A percentile compares a stretch with the other conserved stretches of the same genome.
These are phyloP conservation scores for Aleadryas rufinucha DNA, from an alignment of 2,113 vertebrate genomes.

Conservation along the genomic window DNA sequence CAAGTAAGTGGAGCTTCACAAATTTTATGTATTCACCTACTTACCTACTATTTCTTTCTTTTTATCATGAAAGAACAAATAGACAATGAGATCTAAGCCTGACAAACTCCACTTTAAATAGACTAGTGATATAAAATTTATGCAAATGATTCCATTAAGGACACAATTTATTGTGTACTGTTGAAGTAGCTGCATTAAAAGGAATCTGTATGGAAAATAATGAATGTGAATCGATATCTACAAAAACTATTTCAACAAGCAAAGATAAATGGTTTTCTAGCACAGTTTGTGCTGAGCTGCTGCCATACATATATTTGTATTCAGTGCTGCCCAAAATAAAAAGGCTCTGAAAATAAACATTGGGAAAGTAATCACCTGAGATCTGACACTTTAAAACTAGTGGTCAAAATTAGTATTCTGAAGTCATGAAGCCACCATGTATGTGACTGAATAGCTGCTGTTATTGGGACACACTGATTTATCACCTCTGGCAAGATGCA, in stretches of 20 bases:
- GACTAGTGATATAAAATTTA: background rate
- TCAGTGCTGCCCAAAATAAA: background rate
- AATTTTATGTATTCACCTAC: background rate
- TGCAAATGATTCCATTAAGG: background rate
- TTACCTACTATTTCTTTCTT: background rate
- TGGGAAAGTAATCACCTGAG: background rate
- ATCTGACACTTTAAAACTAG: background rate
- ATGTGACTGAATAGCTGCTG: background rate
- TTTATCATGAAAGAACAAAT: background rate
- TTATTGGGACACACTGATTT: constrained; percentile 22
- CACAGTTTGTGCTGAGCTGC: background rate
- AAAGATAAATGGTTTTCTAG: background rate
- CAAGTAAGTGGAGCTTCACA: background rate
- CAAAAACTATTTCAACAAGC: background rate
- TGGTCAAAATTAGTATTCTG: constrained; percentile 16
- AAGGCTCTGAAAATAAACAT: background rate
- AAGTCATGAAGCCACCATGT: background rate
- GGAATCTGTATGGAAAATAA: background rate
- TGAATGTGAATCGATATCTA: background rate
- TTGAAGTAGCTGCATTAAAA: background rate
- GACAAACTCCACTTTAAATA: background rate
- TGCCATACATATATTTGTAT: background rate
- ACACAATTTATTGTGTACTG: background rate
- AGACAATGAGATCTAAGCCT: background rate
- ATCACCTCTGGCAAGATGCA: background rate